Evolutionary conservation across 2,888 invertebrate genomes (phyloP).

Genomic region (Tetragnatha montana): DNA sequence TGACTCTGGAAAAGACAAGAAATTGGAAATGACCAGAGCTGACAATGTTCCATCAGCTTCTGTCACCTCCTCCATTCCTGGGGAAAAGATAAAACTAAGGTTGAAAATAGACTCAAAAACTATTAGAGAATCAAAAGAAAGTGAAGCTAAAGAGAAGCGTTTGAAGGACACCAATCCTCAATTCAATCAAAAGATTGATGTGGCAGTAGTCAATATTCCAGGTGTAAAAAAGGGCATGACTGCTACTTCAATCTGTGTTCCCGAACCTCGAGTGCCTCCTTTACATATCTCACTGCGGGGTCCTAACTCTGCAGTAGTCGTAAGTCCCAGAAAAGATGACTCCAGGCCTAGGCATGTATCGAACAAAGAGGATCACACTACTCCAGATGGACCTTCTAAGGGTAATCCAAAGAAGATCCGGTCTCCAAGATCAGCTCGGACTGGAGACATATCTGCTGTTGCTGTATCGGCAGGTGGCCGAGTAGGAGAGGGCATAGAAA

Average conservation of each 20-base stretch:
- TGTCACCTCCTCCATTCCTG: slow-evolving; percentile 74
- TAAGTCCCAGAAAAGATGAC: slow-evolving; percentile 75
- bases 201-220: slow-evolving; percentile 83
- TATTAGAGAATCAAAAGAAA: slow-evolving; percentile 69
- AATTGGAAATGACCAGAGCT: slow-evolving; percentile 35
- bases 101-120: slow-evolving; percentile 82
- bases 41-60: slow-evolving; percentile 50
- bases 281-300: slow-evolving; percentile 90
- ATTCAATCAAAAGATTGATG: slow-evolving; percentile 84
- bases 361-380: slow-evolving; percentile 59
- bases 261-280: slow-evolving; percentile 88
- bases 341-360: slow-evolving; percentile 60
- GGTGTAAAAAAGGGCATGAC: slow-evolving; percentile 56
- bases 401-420: slow-evolving; percentile 61
- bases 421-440: slow-evolving; percentile 61
- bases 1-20: slow-evolving; percentile 63
- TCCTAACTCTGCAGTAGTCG: slow-evolving; percentile 87
- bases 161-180: slow-evolving; percentile 47
- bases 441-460: slow-evolving; percentile 46
- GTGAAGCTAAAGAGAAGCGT: slow-evolving; percentile 68
- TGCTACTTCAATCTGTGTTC: slow-evolving; percentile 48
- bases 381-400: slow-evolving; percentile 38
- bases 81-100: slow-evolving; percentile 88
- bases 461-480: slow-evolving; percentile 37
- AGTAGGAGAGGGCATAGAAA: slow-evolving; percentile 36